phyloP scores from a whole-genome alignment of 2,113 vertebrate species.

The Platanista minor region DNA sequence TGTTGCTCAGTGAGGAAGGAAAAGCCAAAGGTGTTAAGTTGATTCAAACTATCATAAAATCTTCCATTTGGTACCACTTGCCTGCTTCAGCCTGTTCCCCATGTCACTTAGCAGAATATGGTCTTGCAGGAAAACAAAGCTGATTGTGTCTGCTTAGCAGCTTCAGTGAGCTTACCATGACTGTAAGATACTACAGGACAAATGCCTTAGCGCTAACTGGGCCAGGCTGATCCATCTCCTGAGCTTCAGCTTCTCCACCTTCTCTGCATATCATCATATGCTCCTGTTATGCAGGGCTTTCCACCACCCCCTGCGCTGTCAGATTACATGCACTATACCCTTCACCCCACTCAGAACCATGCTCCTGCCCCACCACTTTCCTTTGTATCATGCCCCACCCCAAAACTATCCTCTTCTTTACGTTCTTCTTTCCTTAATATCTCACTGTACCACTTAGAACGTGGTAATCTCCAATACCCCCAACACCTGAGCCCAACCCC shows the following conservation, averaged over 20 bases:
- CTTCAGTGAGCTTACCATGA: neutral
- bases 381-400: rapidly evolving
- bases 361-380: neutral
- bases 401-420: neutral
- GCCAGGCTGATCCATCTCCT: too few species aligned
- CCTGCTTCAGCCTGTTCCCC: too few species aligned
- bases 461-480: neutral
- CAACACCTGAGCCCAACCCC: rapidly evolving
- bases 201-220: neutral
- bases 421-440: neutral
- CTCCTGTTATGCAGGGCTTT: rapidly evolving
- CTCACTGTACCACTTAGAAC: neutral
- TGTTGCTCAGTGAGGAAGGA: neutral
- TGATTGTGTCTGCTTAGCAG: neutral
- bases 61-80: neutral
- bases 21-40: neutral
- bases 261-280: rapidly evolving
- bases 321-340: too few species aligned
- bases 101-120: neutral
- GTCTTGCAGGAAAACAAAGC: neutral
- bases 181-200: too few species aligned
- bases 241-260: neutral
- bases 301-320: rapidly evolving
- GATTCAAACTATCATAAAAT: neutral
- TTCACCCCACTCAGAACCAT: rapidly evolving